phyloP scores from a whole-genome alignment of 2,113 vertebrate species.

The Spilogale gracilis region DNA sequence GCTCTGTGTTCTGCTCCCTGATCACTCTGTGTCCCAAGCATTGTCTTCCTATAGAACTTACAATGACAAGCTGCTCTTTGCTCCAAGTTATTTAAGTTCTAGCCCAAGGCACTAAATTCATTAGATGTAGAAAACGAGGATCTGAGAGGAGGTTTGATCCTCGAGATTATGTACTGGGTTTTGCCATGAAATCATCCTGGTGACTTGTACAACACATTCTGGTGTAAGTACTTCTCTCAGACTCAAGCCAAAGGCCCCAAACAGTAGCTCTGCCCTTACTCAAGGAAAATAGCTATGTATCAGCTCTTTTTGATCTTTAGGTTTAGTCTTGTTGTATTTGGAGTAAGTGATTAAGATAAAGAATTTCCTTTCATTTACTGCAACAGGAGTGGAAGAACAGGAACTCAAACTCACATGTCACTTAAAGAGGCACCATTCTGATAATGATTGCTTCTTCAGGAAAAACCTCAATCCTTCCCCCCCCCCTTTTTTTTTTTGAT shows the following conservation, averaged over 20 bases:
- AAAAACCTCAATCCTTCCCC: not conserved
- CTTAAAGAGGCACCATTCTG: not conserved
- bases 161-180: not conserved
- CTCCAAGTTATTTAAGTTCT: conserved; percentile 37
- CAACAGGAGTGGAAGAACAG: not conserved
- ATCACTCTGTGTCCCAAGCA: not conserved
- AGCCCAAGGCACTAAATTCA: conserved; percentile 57
- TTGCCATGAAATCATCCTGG: not conserved
- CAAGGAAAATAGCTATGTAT: not conserved
- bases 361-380: not conserved
- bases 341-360: not conserved
- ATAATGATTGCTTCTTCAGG: not conserved
- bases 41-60: conserved; percentile 53
- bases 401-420: not conserved
- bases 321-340: not conserved
- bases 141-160: conserved; percentile 23
- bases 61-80: conserved; percentile 32
- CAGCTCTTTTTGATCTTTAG: not conserved
- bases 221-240: conserved; percentile 21
- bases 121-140: not conserved
- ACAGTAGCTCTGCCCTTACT: not conserved
- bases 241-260: not conserved
- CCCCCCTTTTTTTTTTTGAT: not conserved
- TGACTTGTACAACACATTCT: not conserved
- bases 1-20: conserved; percentile 3